Conservation (phyloP, 2,888 invertebrate genomes). For the Poecilobothrus nobilitatus region DNA sequence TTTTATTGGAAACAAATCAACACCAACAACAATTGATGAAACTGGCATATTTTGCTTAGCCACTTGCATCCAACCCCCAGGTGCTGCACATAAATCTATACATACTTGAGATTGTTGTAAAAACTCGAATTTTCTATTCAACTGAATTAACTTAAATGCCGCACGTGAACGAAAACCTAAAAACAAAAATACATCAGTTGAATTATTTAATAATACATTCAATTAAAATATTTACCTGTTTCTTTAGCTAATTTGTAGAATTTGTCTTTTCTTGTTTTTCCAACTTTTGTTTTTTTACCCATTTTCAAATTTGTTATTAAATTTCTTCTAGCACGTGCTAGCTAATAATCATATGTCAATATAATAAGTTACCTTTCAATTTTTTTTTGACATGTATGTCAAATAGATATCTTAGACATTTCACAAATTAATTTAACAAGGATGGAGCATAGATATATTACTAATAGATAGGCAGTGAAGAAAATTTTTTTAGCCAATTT, state of each 20-base stretch:
- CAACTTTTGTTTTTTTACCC: slow-evolving; percentile 93
- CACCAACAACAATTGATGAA: slow-evolving; percentile 87
- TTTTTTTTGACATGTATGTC: too few relatives aligned
- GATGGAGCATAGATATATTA: too few relatives aligned
- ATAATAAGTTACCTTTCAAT: too few relatives aligned
- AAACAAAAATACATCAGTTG: neutral
- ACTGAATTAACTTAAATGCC: slow-evolving; percentile 97
- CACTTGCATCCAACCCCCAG: slow-evolving; percentile 99
- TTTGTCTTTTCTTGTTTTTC: slow-evolving; percentile 97
- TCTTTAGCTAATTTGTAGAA: slow-evolving; percentile 98
- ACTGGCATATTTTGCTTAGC: slow-evolving; percentile 96
- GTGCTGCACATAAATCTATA: slow-evolving; percentile 97
- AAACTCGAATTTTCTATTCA: slow-evolving; percentile 96
- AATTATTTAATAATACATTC: neutral
- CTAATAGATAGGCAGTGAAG: too few relatives aligned
- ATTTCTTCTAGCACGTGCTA: too few relatives aligned
- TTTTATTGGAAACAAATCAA: slow-evolving; percentile 92
- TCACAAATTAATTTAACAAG: too few relatives aligned
- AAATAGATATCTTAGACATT: too few relatives aligned
- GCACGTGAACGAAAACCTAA: slow-evolving; percentile 92
- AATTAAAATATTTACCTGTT: slow-evolving; percentile 63
- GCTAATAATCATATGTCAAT: too few relatives aligned
- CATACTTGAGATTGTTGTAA: slow-evolving; percentile 92
- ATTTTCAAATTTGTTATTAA: slow-evolving; percentile 47
- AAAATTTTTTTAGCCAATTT: too few relatives aligned